A percentile compares a stretch with the other conserved stretches of the same genome.
phyloP scores from a whole-genome alignment of 2,113 vertebrate species.

The Choloepus hoffmanni region DNA sequence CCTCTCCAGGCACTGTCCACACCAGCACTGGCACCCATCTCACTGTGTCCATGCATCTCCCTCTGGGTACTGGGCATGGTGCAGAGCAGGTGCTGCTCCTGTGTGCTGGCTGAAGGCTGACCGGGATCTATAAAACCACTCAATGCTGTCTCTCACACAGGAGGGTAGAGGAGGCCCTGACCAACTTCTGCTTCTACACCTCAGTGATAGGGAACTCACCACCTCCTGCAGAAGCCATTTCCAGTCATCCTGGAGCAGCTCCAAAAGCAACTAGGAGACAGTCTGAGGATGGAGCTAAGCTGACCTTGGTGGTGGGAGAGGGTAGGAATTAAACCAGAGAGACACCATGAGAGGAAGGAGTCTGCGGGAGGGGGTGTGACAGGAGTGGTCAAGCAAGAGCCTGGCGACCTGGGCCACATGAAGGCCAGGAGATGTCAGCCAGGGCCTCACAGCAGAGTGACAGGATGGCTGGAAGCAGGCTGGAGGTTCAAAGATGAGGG shows the following conservation, averaged over 20 bases:
- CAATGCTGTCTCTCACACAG: background rate
- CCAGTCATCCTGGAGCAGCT: background rate
- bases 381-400: background rate
- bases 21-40: background rate
- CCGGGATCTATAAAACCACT: background rate
- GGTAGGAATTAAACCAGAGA: slow-evolving; percentile 13
- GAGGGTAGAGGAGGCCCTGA: background rate
- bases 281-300: background rate
- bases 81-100: background rate
- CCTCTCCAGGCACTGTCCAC: background rate
- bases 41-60: background rate
- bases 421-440: background rate
- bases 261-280: background rate
- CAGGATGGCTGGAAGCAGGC: background rate
- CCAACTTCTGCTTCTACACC: background rate
- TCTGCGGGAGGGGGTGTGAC: background rate
- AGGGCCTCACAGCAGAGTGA: background rate
- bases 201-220: background rate
- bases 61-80: background rate
- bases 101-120: background rate
- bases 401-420: slow-evolving; percentile 12
- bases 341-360: background rate
- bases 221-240: background rate
- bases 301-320: background rate
- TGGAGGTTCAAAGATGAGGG: background rate